A percentile compares a stretch with the other conserved stretches of the same genome.
phyloP scores from a whole-genome alignment of 2,113 vertebrate species.

The Gavia stellata region DNA sequence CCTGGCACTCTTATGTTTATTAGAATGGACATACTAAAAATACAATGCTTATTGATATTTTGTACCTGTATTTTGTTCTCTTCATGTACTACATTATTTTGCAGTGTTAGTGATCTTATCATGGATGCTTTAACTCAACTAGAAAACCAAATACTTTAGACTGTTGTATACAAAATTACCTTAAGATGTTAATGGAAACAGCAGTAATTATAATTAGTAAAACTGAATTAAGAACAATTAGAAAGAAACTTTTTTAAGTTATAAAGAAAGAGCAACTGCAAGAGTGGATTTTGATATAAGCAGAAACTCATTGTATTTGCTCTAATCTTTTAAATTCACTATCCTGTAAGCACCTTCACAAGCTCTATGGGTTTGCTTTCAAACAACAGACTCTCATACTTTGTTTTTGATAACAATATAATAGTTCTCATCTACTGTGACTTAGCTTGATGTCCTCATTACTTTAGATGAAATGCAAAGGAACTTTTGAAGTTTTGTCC shows the following conservation, averaged over 20 bases:
- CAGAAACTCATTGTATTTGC: not conserved
- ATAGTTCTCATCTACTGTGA: not conserved
- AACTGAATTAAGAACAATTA: not conserved
- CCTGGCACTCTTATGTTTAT: not conserved
- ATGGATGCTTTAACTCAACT: not conserved
- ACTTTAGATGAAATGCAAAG: not conserved
- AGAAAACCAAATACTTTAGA: not conserved
- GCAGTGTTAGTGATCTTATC: not conserved
- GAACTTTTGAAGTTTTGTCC: not conserved
- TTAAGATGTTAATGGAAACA: not conserved
- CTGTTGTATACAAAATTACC: not conserved
- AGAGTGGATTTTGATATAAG: not conserved
- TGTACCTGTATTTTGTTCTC: not conserved
- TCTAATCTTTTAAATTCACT: not conserved
- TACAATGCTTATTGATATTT: not conserved
- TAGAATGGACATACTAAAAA: not conserved
- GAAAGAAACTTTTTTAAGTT: not conserved
- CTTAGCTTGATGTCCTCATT: not conserved
- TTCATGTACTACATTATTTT: not conserved
- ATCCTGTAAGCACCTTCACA: not conserved
- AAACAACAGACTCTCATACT: not conserved
- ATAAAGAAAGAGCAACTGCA: not conserved
- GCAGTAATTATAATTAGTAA: not conserved
- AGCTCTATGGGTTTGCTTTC: not conserved
- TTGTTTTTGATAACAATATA: not conserved